Base-by-base conservation (phyloP, 2,797 vertebrate genomes). In the Tenualosa thibaudeaui region DNA sequence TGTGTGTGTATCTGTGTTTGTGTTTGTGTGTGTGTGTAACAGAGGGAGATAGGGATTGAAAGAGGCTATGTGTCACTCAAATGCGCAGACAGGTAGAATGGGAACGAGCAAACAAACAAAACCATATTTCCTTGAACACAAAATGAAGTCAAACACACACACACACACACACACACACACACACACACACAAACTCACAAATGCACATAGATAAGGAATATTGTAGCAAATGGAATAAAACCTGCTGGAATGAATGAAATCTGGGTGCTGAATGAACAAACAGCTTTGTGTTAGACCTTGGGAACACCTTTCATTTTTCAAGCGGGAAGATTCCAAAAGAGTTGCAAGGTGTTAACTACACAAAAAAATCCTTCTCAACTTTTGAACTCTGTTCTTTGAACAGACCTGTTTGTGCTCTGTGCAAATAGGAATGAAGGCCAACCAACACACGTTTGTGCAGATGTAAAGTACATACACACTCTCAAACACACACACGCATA, bases 1-100 rank as follows among this genome's bases (percentile, higher is more conserved):
- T 78, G 37, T 75, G 31, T 40, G 68, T 75, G 65, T 75, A 40
- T 85, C 75, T 60, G 60, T 26, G 62, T 15, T 50, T 58, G 68
- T 10, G 6, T 60, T 46, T 49, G 49, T 46, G 43, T 84, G 7
- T 40, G 12, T 56, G 15, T 43, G 15, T 19, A 78, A 24, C 8
- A 62, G 58, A 24, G n/a, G n/a, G 9, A 62, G 5, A 82, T 5
- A 53, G 37, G 86, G 24, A 60, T 46, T 40, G 19, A 58, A 50
- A 56, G 81, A 75, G 40, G 37, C 56, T 75, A 26, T 17, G 13
- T 75, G 68, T 75, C 68, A 75, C 68, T 75, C 68, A 75, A 43
- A 5, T 75, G 12, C 31, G 13, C 6, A 75, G 68, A 75, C 68
- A 75, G 68, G 68, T 75, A 13, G 68, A 31, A 75, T 75, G 68